phyloP scores from a whole-genome alignment of 2,797 vertebrate genomes.

The Lophotriccus pileatus region DNA sequence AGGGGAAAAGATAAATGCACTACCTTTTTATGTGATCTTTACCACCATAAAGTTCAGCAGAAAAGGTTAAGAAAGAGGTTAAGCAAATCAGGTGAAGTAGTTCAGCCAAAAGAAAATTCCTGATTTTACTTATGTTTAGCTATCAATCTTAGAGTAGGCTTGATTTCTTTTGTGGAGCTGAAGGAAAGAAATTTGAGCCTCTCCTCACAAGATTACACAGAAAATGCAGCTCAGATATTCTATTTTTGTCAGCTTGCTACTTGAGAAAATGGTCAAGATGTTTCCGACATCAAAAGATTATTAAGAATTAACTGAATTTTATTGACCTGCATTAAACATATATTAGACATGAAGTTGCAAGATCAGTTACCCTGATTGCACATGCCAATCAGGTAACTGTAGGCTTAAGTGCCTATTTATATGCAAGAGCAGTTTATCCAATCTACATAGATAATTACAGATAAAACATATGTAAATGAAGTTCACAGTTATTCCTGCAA shows the following conservation, averaged over 20 bases:
- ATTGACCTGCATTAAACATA: not conserved
- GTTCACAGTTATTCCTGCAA: not conserved
- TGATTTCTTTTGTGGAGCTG: not conserved
- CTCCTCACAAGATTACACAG: not conserved
- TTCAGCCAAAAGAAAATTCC: not conserved
- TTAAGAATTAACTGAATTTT: not conserved
- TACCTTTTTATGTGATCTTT: not conserved
- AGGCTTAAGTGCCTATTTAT: not conserved
- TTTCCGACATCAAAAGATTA: not conserved
- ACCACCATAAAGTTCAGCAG: not conserved
- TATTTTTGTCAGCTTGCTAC: not conserved
- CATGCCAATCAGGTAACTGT: not conserved
- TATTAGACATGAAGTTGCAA: not conserved
- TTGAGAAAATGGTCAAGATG: not conserved
- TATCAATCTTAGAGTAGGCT: not conserved
- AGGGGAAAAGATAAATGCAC: not conserved
- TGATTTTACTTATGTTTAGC: not conserved
- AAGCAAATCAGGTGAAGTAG: not conserved
- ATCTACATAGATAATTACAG: not conserved
- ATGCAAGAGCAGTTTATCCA: not conserved
- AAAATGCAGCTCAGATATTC: not conserved
- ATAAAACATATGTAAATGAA: not conserved
- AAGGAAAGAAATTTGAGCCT: not conserved
- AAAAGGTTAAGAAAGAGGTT: not conserved
- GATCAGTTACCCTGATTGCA: not conserved